Evolutionary conservation across 2,888 invertebrate genomes (phyloP).

Genomic region (Acanthacorydalis orientalis): DNA sequence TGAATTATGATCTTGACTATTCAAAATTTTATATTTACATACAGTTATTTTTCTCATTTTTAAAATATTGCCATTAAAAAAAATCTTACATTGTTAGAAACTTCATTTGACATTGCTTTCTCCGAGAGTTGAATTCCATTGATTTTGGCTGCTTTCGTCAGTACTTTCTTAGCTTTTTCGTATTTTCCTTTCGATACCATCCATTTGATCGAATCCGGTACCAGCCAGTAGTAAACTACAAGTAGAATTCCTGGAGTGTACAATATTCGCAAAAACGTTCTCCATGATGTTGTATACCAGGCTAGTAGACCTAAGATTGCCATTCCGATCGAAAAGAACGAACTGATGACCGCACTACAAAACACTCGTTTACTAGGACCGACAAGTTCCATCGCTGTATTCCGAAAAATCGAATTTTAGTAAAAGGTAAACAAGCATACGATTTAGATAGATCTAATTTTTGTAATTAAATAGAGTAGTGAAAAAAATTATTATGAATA

Average conservation of each 20-base stretch:
- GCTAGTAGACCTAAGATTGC: slow-evolving; percentile 48
- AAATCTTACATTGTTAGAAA: too few species aligned
- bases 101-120: slow-evolving; percentile 21
- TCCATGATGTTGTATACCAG: slow-evolving; percentile 51
- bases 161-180: slow-evolving; percentile 35
- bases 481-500: not conserved
- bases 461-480: too few species aligned
- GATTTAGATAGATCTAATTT: too few species aligned
- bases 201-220: slow-evolving; percentile 65
- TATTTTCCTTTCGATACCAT: slow-evolving; percentile 41
- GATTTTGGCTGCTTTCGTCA: slow-evolving; percentile 41
- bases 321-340: slow-evolving; percentile 55
- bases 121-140: slow-evolving; percentile 41
- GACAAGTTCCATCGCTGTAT: slow-evolving; percentile 57
- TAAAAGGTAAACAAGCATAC: too few species aligned
- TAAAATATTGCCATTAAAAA: too few species aligned
- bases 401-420: too few species aligned
- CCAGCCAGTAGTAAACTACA: slow-evolving; percentile 45
- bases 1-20: too few species aligned
- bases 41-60: too few species aligned
- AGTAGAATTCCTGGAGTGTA: slow-evolving; percentile 52
- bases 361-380: slow-evolving; percentile 55
- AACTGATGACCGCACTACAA: slow-evolving; percentile 50
- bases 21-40: not conserved
- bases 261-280: slow-evolving; percentile 39